A percentile compares a stretch with the other conserved stretches of the same genome.
These are phyloP conservation scores for Catagonus wagneri DNA, from an alignment of 2,113 vertebrate genomes.

Conservation along the genomic window DNA sequence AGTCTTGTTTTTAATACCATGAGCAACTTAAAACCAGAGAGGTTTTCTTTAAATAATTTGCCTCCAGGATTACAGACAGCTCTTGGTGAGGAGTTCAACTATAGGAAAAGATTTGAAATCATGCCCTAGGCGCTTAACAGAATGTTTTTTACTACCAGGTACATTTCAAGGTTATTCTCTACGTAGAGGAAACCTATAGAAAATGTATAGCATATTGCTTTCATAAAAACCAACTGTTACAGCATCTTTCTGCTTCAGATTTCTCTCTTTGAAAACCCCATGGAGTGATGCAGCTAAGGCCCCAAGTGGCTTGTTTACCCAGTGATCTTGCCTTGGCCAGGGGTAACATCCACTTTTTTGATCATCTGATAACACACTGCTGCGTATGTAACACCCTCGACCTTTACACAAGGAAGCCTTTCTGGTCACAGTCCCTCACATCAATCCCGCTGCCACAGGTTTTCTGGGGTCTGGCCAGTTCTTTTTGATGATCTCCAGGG, in stretches of 20 bases:
- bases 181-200: background rate
- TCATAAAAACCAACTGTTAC: background rate
- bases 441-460: background rate
- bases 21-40: constrained; percentile 46
- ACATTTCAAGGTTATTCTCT: constrained; percentile 15
- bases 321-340: background rate
- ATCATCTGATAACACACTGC: background rate
- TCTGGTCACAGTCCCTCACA: background rate
- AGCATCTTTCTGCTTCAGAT: background rate
- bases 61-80: constrained; percentile 32
- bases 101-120: constrained; percentile 44
- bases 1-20: constrained; percentile 46
- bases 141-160: constrained; percentile 35
- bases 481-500: background rate
- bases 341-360: background rate
- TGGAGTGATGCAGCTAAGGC: background rate
- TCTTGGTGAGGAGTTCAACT: background rate
- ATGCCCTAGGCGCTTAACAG: background rate
- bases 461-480: background rate
- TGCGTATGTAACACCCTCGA: background rate
- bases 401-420: background rate
- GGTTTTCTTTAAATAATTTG: constrained; percentile 62
- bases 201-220: background rate
- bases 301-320: background rate
- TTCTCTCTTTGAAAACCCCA: background rate